A percentile compares a stretch with the other conserved stretches of the same genome.
Conservation (phyloP, 1,140 invertebrate genomes). For the Macrostomum lignano region DNA sequence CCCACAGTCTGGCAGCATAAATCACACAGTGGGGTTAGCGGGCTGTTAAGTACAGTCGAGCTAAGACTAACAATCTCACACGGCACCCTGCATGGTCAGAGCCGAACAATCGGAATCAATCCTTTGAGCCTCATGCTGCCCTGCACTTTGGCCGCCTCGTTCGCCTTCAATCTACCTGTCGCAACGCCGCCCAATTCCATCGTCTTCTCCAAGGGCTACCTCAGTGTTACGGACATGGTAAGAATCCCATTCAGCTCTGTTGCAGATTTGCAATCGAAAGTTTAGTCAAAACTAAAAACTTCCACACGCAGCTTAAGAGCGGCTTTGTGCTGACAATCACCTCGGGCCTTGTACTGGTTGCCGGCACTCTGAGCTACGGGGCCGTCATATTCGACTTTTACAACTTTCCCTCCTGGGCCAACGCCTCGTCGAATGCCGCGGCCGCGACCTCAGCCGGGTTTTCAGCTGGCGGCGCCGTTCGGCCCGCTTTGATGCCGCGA, state of each 20-base stretch:
- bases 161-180: slow-evolving; percentile 45
- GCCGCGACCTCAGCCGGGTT: no score
- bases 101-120: slow-evolving; percentile 32
- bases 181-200: slow-evolving; percentile 74
- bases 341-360: slow-evolving; percentile 37
- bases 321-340: slow-evolving; percentile 48
- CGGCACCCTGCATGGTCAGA: slow-evolving; percentile 20
- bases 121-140: slow-evolving; percentile 62
- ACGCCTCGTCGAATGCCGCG: no score
- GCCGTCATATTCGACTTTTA: slow-evolving; percentile 14
- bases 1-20: no score
- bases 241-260: no score
- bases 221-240: slow-evolving; percentile 28
- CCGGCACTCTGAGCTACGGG: slow-evolving; percentile 38
- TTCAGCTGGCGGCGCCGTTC: no score
- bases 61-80: slow-evolving; percentile 1
- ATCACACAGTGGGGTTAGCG: no score
- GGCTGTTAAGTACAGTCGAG: no score
- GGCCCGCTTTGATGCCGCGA: no score
- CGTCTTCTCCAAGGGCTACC: slow-evolving; percentile 35
- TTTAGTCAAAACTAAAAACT: not conserved
- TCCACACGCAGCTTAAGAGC: slow-evolving; percentile 31
- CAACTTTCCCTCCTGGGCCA: slow-evolving; percentile 13
- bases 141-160: slow-evolving; percentile 46
- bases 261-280: not conserved